Percentiles rank a stretch among this genome's conserved stretches.
Conservation (phyloP, 1,140 invertebrate species). For the Archivesica marissinica region DNA sequence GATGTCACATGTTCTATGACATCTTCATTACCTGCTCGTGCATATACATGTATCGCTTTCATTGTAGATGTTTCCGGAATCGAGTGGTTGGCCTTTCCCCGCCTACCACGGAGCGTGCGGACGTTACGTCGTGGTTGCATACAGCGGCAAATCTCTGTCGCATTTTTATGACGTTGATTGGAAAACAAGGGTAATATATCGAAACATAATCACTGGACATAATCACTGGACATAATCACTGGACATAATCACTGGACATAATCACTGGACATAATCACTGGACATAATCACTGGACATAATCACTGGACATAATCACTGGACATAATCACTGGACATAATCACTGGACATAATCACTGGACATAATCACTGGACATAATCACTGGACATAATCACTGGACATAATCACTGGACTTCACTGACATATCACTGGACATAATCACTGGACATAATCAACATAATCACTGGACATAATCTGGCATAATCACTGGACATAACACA, state of each 20-base stretch:
- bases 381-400: too few species aligned
- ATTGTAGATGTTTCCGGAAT: slow-evolving; percentile 87
- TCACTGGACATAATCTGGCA: too few species aligned
- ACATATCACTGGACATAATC: too few species aligned
- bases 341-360: not conserved
- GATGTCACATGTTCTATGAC: not conserved
- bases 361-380: not conserved
- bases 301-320: not conserved
- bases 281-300: not conserved
- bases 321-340: not conserved
- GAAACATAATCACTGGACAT: not conserved
- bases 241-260: not conserved
- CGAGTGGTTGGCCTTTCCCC: slow-evolving; percentile 89
- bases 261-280: not conserved
- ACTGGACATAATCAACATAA: too few species aligned
- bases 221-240: not conserved
- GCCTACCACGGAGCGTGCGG: slow-evolving; percentile 90
- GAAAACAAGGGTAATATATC: slow-evolving; percentile 84
- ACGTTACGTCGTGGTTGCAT: slow-evolving; percentile 87
- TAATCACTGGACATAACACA: too few species aligned
- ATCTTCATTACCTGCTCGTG: not conserved
- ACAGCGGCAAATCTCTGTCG: slow-evolving; percentile 87
- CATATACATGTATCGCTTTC: slow-evolving; percentile 46
- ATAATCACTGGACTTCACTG: too few species aligned
- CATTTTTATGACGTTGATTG: slow-evolving; percentile 86